Base-by-base conservation (phyloP, 2,113 vertebrate species). In the Sapajus apella region DNA sequence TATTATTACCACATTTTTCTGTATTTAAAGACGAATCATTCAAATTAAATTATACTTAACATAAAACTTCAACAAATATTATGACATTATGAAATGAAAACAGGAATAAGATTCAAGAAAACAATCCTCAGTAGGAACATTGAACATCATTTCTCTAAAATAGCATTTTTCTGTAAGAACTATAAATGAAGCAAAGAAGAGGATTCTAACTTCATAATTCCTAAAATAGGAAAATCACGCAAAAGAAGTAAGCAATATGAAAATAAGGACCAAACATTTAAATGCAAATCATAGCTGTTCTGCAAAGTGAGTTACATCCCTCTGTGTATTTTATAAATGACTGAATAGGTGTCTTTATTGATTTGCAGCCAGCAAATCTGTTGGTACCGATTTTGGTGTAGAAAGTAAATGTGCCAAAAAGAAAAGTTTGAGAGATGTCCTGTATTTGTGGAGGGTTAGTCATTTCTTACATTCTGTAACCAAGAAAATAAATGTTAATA, bases 21-120 rank as follows among this genome's bases (percentile, higher is more conserved):
- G 13, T 89, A 72, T 64, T 97, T 87, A 30, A 76, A 81, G 86
- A 94, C 61, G n/a, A 89, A 64, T 64, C 25, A 0, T 90, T 86
- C 40, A 90, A 55, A 77, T 80, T 91, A 81, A 91, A 61, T 75
- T 21, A 79, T 43, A 55, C 16, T 52, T 95, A 37, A n/a, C 52
- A 55, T 79, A 83, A 92, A 89, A 76, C 45, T 85, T 95, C n/a
- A 94, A 72, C 47, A 97, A 92, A 66, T 77, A 52, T 92, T 66
- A 81, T 89, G 37, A 79, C 21, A 91, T 72, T 30, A 93, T 73
- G 23, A 25, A 68, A 77, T 47, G n/a, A 85, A 82, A 89, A 80
- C 8, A 72, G 18, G 6, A 55, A n/a, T 77, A 80, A 5, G 3
- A 86, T 94, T 93, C 89, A 72, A 72, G 43, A 47, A 94, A 90